These are phyloP conservation scores for Sminthurides aquaticus DNA, from an alignment of 2,888 invertebrate genomes.

Conservation along the genomic window DNA sequence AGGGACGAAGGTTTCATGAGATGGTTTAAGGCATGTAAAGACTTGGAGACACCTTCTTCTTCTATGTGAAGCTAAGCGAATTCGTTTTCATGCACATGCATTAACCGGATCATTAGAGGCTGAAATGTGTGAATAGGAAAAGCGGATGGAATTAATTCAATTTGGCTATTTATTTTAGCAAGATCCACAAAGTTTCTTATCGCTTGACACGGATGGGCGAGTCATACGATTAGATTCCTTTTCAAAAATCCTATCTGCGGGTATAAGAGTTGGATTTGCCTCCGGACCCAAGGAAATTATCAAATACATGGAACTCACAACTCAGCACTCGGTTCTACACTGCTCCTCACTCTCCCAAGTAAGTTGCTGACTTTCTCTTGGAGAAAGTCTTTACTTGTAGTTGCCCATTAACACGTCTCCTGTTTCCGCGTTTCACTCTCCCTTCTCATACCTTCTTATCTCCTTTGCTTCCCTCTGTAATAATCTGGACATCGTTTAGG, in stretches of 20 bases:
- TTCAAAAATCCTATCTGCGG: constrained; percentile 64
- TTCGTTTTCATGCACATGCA: not conserved
- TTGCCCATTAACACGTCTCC: no score
- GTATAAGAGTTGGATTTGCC: constrained; percentile 65
- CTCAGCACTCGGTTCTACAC: constrained; percentile 62
- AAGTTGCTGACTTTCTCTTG: constrained; percentile 44
- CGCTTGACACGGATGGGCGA: constrained; percentile 65
- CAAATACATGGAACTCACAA: constrained; percentile 59
- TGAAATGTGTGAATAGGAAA: not conserved
- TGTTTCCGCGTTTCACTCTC: no score
- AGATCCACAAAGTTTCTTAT: constrained; percentile 60
- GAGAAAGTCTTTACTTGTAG: not conserved
- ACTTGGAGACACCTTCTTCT: no score
- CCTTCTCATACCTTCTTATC: no score
- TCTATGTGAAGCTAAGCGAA: not conserved
- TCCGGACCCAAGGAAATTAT: constrained; percentile 63
- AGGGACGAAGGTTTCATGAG: no score
- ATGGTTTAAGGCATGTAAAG: no score
- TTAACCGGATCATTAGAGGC: constrained; percentile 1
- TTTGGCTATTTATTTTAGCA: constrained; percentile 45
- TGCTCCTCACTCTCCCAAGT: constrained; percentile 61
- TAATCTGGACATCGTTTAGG: no score
- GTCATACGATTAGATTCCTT: constrained; percentile 70
- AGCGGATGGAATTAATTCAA: constrained; percentile 6
- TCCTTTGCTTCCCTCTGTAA: no score